Conservation (phyloP, 2,888 invertebrate species). For the Tuberolachnus salignus region DNA sequence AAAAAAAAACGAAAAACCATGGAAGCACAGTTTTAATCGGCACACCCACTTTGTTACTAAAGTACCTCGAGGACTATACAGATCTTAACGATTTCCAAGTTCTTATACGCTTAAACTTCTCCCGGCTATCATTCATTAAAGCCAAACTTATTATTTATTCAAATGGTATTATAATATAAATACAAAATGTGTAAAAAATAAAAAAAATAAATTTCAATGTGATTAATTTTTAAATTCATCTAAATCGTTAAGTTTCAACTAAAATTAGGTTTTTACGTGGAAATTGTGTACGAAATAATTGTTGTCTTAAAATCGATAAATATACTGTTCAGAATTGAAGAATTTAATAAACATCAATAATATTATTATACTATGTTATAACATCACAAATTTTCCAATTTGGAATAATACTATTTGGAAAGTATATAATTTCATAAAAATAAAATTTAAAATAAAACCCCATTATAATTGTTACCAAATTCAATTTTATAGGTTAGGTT, state of each 20-base stretch:
- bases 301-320: too few relatives aligned
- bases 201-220: not conserved
- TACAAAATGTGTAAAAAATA: not conserved
- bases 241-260: not conserved
- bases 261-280: not conserved
- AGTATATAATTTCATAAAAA: too few relatives aligned
- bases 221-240: constrained; percentile 11
- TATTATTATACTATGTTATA: too few relatives aligned
- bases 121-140: constrained; percentile 34
- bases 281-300: too few relatives aligned
- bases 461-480: too few relatives aligned
- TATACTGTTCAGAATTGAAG: too few relatives aligned
- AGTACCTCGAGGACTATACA: constrained; percentile 33
- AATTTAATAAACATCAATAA: too few relatives aligned
- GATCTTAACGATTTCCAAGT: constrained; percentile 48
- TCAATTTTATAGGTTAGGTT: too few relatives aligned
- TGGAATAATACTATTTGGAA: too few relatives aligned
- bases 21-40: constrained; percentile 53
- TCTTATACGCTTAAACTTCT: constrained; percentile 45
- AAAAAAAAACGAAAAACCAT: constrained; percentile 27
- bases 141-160: constrained; percentile 45
- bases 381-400: too few relatives aligned
- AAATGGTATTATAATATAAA: not conserved
- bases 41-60: constrained; percentile 55
- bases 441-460: too few relatives aligned